Conservation (phyloP, 2,797 vertebrate genomes). For the Ctenopoma multispine region DNA sequence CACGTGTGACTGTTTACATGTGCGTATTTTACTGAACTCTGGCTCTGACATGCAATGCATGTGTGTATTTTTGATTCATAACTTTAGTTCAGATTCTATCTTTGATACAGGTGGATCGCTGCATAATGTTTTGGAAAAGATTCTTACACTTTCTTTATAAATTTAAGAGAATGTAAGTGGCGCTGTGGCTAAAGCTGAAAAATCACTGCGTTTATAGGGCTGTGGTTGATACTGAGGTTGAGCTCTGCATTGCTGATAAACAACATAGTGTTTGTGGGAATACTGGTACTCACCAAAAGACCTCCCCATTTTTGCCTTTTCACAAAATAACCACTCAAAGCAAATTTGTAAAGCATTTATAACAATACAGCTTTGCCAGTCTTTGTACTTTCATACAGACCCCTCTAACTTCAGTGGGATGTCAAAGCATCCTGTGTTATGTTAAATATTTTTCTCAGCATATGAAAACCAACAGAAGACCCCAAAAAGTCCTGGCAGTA, state of each 20-base stretch:
- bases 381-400: constrained; percentile 36
- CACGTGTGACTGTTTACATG: constrained; percentile 61
- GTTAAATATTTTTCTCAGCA: constrained; percentile 71
- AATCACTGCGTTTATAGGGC: constrained; percentile 24
- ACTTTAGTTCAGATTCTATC: constrained; percentile 24
- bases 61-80: background rate
- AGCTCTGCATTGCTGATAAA: constrained; percentile 24
- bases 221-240: constrained; percentile 41
- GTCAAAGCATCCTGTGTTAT: constrained; percentile 66
- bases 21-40: constrained; percentile 30
- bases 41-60: constrained; percentile 8
- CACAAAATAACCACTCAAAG: constrained; percentile 34
- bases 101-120: background rate
- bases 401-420: constrained; percentile 35
- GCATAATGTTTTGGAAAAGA: constrained; percentile 7
- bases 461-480: constrained; percentile 70
- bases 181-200: constrained; percentile 32
- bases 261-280: constrained; percentile 26
- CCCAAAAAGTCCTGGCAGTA: constrained; percentile 60
- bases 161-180: background rate
- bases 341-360: constrained; percentile 20
- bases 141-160: constrained; percentile 3
- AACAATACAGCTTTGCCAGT: constrained; percentile 40
- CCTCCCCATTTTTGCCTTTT: constrained; percentile 8
- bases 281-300: constrained; percentile 4